These are phyloP conservation scores for Eilema sororculum DNA, from an alignment of 2,888 invertebrate species.

Conservation along the genomic window DNA sequence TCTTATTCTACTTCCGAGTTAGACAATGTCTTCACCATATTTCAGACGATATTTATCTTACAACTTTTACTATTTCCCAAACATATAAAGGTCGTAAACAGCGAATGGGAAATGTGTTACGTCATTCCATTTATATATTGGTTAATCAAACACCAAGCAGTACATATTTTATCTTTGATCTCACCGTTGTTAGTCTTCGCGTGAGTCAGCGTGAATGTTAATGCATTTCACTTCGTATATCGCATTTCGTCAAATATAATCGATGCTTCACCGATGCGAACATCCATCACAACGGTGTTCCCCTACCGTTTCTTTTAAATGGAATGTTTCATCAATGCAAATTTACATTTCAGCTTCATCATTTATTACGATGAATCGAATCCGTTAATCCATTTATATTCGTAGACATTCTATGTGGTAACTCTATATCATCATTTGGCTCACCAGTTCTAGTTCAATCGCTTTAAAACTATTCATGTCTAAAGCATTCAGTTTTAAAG, in stretches of 20 bases:
- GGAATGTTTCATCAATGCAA: slow-evolving; percentile 74
- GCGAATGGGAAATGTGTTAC: slow-evolving; percentile 41
- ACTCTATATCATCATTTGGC: slow-evolving; percentile 41
- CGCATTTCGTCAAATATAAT: slow-evolving; percentile 80
- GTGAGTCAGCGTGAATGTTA: slow-evolving; percentile 80
- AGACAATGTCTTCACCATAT: slow-evolving; percentile 67
- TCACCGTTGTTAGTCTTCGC: slow-evolving; percentile 50
- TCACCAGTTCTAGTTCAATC: slow-evolving; percentile 28
- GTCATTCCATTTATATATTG: slow-evolving; percentile 45
- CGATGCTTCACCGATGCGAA: slow-evolving; percentile 62
- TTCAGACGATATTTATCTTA: slow-evolving; percentile 64
- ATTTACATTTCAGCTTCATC: slow-evolving; percentile 63
- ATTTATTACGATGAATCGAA: slow-evolving; percentile 45
- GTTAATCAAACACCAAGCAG: slow-evolving; percentile 52
- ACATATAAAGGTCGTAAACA: slow-evolving; percentile 24
- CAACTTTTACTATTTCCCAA: slow-evolving; percentile 55
- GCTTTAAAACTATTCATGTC: slow-evolving; percentile 53
- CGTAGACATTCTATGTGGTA: slow-evolving; percentile 40
- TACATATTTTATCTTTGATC: slow-evolving; percentile 61
- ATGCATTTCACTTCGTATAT: slow-evolving; percentile 80
- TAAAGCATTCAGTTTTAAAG: slow-evolving; percentile 53
- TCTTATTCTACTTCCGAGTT: slow-evolving; percentile 54
- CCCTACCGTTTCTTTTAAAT: slow-evolving; percentile 70
- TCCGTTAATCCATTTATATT: slow-evolving; percentile 47
- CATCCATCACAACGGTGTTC: slow-evolving; percentile 78